These are phyloP conservation scores for Crotalus viridis DNA, from an alignment of 2,113 vertebrate genomes.

Conservation along the genomic window DNA sequence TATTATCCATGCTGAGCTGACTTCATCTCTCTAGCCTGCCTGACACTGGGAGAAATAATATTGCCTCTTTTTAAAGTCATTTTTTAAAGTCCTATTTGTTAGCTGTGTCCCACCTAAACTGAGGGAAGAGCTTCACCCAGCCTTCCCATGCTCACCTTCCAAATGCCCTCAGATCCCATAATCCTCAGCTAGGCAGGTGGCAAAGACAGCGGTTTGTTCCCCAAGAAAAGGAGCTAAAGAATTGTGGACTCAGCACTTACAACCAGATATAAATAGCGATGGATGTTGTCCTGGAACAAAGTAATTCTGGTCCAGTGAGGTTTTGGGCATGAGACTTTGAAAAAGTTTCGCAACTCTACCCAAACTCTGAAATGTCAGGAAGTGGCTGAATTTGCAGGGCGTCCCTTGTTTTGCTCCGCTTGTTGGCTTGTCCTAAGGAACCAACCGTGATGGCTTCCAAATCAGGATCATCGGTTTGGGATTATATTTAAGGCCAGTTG, in stretches of 20 bases:
- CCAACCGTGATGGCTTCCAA: not conserved
- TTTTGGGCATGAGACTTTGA: not conserved
- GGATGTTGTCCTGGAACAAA: not conserved
- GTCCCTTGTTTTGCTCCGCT: not conserved
- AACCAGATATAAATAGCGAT: not conserved
- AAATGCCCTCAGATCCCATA: not conserved
- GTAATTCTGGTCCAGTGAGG: not conserved
- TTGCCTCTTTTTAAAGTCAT: not conserved
- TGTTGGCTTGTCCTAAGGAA: not conserved
- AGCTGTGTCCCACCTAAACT: not conserved
- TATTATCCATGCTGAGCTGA: not conserved
- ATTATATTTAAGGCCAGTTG: not conserved
- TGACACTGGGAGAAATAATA: not conserved
- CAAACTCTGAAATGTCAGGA: not conserved
- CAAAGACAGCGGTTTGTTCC: not conserved
- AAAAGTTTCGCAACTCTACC: not conserved
- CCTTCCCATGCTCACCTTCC: not conserved
- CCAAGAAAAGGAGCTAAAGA: not conserved
- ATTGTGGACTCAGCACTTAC: not conserved
- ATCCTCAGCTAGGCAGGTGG: not conserved
- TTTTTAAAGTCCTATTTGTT: not conserved
- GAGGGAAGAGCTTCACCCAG: not conserved
- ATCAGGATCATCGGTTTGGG: not conserved
- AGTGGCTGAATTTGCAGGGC: not conserved
- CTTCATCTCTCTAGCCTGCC: not conserved